Evolutionary conservation across 2,113 vertebrate genomes (phyloP).

Genomic region (Pteropus alecto): DNA sequence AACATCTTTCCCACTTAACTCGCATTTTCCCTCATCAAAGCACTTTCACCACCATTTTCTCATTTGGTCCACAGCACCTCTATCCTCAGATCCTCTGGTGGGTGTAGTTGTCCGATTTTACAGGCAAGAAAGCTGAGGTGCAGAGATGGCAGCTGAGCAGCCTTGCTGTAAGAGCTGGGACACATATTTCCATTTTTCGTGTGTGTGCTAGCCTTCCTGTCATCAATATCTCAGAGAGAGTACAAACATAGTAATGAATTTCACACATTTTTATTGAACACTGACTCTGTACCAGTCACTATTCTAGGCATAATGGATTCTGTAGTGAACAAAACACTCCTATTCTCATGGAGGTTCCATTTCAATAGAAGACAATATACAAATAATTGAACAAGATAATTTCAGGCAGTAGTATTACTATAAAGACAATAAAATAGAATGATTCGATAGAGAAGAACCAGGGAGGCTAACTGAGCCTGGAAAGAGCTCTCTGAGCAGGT

Average conservation of each 20-base stretch:
- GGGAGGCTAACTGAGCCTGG: not conserved
- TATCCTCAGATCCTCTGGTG: not conserved
- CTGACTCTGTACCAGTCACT: not conserved
- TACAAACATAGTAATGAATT: not conserved
- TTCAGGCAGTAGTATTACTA: not conserved
- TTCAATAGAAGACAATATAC: not conserved
- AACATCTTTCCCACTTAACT: constrained; percentile 62
- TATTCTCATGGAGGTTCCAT: not conserved
- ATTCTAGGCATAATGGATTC: not conserved
- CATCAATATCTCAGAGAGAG: not conserved
- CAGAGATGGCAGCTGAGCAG: not conserved
- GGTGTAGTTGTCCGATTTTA: not conserved
- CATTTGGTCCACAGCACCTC: not conserved
- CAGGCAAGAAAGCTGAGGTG: not conserved
- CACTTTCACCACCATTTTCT: constrained; percentile 25
- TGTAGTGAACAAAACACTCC: not conserved
- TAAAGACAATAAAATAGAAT: not conserved
- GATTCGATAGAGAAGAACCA: not conserved
- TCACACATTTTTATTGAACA: not conserved
- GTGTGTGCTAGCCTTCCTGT: not conserved
- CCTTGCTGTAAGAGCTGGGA: not conserved
- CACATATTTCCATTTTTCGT: not conserved
- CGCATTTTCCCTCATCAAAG: constrained; percentile 48
- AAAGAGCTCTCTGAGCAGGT: not conserved
- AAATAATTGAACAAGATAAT: not conserved